Base-by-base conservation (phyloP, 2,113 vertebrate genomes). In the Plestiodon gilberti region DNA sequence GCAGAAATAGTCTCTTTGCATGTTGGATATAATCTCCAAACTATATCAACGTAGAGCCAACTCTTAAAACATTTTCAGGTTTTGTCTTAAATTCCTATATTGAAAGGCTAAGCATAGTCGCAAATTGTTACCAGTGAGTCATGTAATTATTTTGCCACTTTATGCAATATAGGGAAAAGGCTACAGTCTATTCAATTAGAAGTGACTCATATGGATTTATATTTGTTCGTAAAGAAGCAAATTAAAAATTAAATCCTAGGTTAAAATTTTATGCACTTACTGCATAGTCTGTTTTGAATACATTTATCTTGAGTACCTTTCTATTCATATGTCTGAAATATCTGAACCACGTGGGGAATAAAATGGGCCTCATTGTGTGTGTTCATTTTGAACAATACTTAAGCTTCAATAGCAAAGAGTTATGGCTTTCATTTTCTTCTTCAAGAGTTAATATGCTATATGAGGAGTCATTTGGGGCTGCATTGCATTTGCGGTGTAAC, bases 401-500 rank as follows among this genome's bases (percentile, higher is more conserved):
- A 69, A 65, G n/a, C 20, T 89, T 84, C 83, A 59, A 78, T 76
- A 88, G 17, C n/a, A 52, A 92, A 93, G 70, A 93, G 79, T 89
- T 91, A 85, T 82, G 78, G 33, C 18, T 87, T 33, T 77, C 91
- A 90, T 93, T 92, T 81, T 88, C 8, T 69, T 74, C 79, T 86
- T 90, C 17, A 89, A 2, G 38, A 81, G 9, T 80, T 83, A 89
- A 88, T 82, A 81, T 84, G 87, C 11, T 88, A 35, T 90, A 87
- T 75, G 88, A 85, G 62, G 76, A 93, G 89, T 91, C 85, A 92
- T 94, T 92, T 76, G 67, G 0, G 2, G 55, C 88, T 23, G 38
- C 43, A 28, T 83, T 65, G 4, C 0, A 59, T 30, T 91, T 25
- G 57, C 62, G 77, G 64, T 73, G 78, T 87, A 62, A 86, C 64